Evolutionary conservation across 1,140 invertebrate species (phyloP).

Genomic region (Chironomus tepperi): DNA sequence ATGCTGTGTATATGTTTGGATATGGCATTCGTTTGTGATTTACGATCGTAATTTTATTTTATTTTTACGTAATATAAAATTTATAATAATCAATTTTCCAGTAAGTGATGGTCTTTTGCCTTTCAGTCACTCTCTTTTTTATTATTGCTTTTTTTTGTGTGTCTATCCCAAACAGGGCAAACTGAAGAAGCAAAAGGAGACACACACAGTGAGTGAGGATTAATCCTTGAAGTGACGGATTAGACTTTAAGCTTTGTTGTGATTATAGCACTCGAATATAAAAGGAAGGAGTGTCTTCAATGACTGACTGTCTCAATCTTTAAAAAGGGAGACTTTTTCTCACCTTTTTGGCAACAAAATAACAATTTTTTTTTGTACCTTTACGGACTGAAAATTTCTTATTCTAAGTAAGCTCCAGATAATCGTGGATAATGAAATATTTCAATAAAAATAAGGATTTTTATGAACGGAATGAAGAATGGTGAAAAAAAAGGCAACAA

Average conservation of each 20-base stretch:
- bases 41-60: background rate
- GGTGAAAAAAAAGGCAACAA: background rate
- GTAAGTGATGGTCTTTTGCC: background rate
- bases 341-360: background rate
- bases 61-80: background rate
- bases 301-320: too few species aligned
- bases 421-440: slow-evolving; percentile 9
- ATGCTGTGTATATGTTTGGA: background rate
- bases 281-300: too few species aligned
- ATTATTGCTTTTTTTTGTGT: background rate
- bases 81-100: slow-evolving; percentile 15
- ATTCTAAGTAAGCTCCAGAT: background rate
- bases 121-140: background rate
- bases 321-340: too few species aligned
- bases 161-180: too few species aligned
- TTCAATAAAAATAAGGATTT: slow-evolving; percentile 15
- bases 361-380: background rate
- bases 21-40: background rate
- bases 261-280: too few species aligned
- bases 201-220: background rate
- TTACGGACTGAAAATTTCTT: background rate
- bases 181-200: too few species aligned
- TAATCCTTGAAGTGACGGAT: slow-evolving; percentile 12
- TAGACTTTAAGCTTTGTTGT: background rate
- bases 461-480: background rate